phyloP scores from a whole-genome alignment of 2,888 invertebrate species.

The Phengaris alcon region DNA sequence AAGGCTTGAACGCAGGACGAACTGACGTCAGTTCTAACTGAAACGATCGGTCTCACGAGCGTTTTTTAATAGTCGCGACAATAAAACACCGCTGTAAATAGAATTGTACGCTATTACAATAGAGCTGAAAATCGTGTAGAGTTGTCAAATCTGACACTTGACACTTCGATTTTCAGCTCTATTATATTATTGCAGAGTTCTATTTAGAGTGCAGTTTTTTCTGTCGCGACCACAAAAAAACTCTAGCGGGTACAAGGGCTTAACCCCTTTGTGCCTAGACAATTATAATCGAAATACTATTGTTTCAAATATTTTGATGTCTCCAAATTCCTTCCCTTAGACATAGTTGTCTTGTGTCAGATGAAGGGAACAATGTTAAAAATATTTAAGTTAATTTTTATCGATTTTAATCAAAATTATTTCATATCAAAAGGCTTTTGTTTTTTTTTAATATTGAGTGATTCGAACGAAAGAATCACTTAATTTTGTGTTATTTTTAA shows the following conservation, averaged over 20 bases:
- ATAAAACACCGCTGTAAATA: too few species aligned
- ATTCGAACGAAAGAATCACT: neutral
- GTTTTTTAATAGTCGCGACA: too few species aligned
- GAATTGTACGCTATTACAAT: too few species aligned
- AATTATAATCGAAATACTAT: slow-evolving; percentile 4
- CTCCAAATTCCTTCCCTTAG: neutral
- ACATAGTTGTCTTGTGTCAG: neutral
- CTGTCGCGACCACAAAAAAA: too few species aligned
- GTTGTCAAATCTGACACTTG: too few species aligned
- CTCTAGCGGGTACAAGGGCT: too few species aligned
- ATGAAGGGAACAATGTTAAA: neutral
- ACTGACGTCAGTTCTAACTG: too few species aligned
- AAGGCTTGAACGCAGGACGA: too few species aligned
- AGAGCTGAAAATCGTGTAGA: too few species aligned
- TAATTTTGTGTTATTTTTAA: neutral
- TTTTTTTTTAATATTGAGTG: neutral
- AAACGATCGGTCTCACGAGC: too few species aligned
- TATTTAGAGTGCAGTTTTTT: neutral
- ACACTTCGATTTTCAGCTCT: too few species aligned
- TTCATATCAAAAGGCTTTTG: neutral
- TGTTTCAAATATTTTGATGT: slow-evolving; percentile 8
- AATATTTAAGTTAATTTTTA: neutral
- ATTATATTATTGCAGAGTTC: neutral
- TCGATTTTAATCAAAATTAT: neutral
- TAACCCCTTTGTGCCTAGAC: neutral